These are phyloP conservation scores for Poeciliopsis gracilis DNA, from an alignment of 2,797 vertebrate genomes.

Conservation along the genomic window DNA sequence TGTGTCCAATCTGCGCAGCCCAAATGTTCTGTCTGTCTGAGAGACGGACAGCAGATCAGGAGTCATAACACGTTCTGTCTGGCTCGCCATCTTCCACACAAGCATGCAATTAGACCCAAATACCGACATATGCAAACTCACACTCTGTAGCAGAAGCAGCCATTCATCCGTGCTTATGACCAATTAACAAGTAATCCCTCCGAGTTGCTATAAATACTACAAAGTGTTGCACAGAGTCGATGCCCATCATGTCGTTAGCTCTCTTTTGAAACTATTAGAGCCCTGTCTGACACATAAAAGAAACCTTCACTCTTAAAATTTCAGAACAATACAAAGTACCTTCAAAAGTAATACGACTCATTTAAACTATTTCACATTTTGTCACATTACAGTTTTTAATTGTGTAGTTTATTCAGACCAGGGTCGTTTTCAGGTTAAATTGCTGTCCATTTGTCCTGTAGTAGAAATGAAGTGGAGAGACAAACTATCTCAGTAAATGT, in stretches of 20 bases:
- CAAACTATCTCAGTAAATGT: not conserved
- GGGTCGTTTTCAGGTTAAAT: not conserved
- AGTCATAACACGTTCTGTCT: slow-evolving; percentile 78
- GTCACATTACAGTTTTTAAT: too few relatives aligned
- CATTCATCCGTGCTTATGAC: slow-evolving; percentile 33
- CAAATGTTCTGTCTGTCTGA: slow-evolving; percentile 55
- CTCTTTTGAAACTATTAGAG: slow-evolving; percentile 37
- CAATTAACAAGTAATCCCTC: slow-evolving; percentile 60
- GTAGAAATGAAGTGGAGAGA: not conserved
- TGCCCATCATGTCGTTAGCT: slow-evolving; percentile 65
- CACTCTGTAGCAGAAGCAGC: slow-evolving; percentile 33
- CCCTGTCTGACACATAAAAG: slow-evolving; percentile 22
- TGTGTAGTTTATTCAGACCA: not conserved
- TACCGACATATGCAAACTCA: slow-evolving; percentile 36
- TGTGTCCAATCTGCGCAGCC: slow-evolving; percentile 56
- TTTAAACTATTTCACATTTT: not conserved
- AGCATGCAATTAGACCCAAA: slow-evolving; percentile 55
- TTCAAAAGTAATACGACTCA: not conserved
- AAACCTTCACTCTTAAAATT: slow-evolving; percentile 7
- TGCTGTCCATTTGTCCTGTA: not conserved
- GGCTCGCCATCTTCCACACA: slow-evolving; percentile 55
- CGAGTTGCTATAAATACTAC: slow-evolving; percentile 62
- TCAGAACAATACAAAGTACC: slow-evolving; percentile 7
- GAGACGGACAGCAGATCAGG: slow-evolving; percentile 74
- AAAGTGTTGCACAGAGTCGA: slow-evolving; percentile 48